A percentile compares a stretch with the other conserved stretches of the same genome.
Conservation (phyloP, 1,140 invertebrate genomes). For the Uloborus diversus region DNA sequence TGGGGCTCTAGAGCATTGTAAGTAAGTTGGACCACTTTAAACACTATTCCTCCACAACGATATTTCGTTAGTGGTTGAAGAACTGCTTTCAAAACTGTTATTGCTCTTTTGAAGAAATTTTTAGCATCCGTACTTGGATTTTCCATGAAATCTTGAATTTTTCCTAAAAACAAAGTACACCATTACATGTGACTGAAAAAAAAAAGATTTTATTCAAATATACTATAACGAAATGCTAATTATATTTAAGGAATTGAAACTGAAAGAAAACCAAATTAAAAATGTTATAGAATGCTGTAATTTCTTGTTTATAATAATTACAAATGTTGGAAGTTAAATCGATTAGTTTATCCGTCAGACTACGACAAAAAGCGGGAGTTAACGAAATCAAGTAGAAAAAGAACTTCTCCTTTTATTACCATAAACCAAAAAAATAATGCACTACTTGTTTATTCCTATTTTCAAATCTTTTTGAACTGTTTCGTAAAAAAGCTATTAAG, state of each 20-base stretch:
- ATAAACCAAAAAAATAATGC: too few species aligned
- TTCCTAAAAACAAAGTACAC: slow-evolving; percentile 18
- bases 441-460: too few species aligned
- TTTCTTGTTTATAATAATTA: too few species aligned
- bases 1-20: slow-evolving; percentile 8
- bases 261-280: neutral
- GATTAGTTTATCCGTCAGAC: too few species aligned
- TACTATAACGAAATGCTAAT: neutral
- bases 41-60: slow-evolving; percentile 35
- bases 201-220: too few species aligned
- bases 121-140: neutral
- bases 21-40: slow-evolving; percentile 11
- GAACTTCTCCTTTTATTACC: too few species aligned
- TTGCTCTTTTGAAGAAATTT: neutral
- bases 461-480: too few species aligned
- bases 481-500: too few species aligned
- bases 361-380: too few species aligned
- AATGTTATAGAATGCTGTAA: neutral
- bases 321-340: too few species aligned
- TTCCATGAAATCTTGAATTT: slow-evolving; percentile 9
- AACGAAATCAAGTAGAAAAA: too few species aligned
- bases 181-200: too few species aligned
- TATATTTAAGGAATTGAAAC: neutral
- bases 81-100: slow-evolving; percentile 1
- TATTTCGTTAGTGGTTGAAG: slow-evolving; percentile 30